Conservation (phyloP, 2,113 vertebrate species). For the Neodontobutis hainanensis region DNA sequence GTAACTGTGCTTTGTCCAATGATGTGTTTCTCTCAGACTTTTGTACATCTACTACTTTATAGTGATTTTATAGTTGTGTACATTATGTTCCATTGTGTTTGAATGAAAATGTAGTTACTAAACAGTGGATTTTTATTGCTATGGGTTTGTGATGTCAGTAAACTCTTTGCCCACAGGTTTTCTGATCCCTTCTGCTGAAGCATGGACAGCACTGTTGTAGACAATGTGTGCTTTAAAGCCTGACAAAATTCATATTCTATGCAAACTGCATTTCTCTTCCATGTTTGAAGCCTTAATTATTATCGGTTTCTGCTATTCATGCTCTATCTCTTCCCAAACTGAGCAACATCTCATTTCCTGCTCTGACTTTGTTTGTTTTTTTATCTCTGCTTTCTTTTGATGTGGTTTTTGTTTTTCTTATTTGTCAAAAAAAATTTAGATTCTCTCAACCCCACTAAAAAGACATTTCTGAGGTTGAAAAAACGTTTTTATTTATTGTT, state of each 20-base stretch:
- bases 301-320: background rate
- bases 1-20: too few species aligned
- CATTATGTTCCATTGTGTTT: too few species aligned
- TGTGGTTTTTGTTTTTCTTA: background rate
- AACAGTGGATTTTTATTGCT: background rate
- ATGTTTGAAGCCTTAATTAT: background rate
- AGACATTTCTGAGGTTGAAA: constrained; percentile 1
- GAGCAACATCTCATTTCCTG: constrained; percentile 15
- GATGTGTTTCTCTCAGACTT: too few species aligned
- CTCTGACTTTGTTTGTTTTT: constrained; percentile 2
- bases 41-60: too few species aligned
- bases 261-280: background rate
- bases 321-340: background rate
- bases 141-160: background rate
- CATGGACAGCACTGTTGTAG: too few species aligned
- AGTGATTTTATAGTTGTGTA: too few species aligned
- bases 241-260: background rate
- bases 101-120: background rate
- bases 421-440: constrained; percentile 2
- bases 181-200: background rate
- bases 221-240: too few species aligned
- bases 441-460: background rate
- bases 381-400: constrained; percentile 11
- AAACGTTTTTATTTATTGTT: background rate
- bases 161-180: too few species aligned